These are phyloP conservation scores for Xiphorhynchus elegans DNA, from an alignment of 2,113 vertebrate genomes.

Conservation along the genomic window DNA sequence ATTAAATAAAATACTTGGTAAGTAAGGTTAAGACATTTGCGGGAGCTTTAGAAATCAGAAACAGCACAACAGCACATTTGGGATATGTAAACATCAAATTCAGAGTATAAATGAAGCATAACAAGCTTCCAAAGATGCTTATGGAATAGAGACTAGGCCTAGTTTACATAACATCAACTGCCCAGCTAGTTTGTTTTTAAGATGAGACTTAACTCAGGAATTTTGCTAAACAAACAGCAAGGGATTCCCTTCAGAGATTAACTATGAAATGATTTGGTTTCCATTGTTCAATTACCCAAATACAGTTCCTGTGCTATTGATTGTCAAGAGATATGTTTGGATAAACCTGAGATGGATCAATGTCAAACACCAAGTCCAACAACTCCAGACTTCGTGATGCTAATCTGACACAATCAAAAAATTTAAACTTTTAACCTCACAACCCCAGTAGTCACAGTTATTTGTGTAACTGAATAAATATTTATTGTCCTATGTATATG, in stretches of 20 bases:
- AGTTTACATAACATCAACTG: not conserved
- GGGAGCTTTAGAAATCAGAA: not conserved
- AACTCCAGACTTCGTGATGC: not conserved
- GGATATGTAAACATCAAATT: conserved; percentile 31
- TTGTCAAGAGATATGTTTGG: not conserved
- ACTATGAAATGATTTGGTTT: not conserved
- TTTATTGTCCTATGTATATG: not conserved
- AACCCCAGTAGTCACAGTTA: not conserved
- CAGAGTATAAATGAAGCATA: conserved; percentile 2
- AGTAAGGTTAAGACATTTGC: not conserved
- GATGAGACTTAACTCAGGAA: conserved; percentile 21
- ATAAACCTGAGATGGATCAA: not conserved
- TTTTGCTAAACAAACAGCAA: not conserved
- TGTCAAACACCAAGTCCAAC: not conserved
- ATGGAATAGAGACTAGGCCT: not conserved
- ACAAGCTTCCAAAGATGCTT: not conserved
- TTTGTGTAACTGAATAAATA: conserved; percentile 16
- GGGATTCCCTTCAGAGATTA: not conserved
- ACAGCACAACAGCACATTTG: not conserved
- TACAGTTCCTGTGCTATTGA: not conserved
- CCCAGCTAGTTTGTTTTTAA: conserved; percentile 3
- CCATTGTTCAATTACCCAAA: not conserved
- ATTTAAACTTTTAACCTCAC: not conserved
- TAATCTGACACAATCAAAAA: not conserved
- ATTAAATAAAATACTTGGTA: conserved; percentile 1